phyloP scores from a whole-genome alignment of 2,888 invertebrate genomes.

The Drosophila planitibia region DNA sequence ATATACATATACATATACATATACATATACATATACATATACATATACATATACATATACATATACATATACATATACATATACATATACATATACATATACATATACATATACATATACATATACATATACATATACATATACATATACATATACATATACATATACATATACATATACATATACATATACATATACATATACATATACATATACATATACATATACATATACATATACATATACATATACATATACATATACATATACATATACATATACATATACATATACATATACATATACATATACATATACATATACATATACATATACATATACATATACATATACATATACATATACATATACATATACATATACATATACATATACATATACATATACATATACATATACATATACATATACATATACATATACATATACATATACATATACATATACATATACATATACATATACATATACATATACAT shows the following conservation, averaged over 20 bases:
- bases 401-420: constrained; percentile 2
- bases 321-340: constrained; percentile 2
- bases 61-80: neutral
- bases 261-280: too few species aligned
- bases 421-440: neutral
- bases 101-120: neutral
- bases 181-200: too few species aligned
- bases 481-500: neutral
- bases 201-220: neutral
- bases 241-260: neutral
- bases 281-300: neutral
- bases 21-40: too few species aligned
- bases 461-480: neutral
- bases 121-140: too few species aligned
- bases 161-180: too few species aligned
- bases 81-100: neutral
- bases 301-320: constrained; percentile 1
- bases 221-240: neutral
- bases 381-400: neutral
- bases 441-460: neutral
- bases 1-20: neutral
- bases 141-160: too few species aligned
- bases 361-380: neutral
- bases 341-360: constrained; percentile 1
- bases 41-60: too few species aligned